Percentiles rank a stretch among this genome's conserved stretches.
phyloP scores from a whole-genome alignment of 2,797 vertebrate species.

The Chromis chromis region DNA sequence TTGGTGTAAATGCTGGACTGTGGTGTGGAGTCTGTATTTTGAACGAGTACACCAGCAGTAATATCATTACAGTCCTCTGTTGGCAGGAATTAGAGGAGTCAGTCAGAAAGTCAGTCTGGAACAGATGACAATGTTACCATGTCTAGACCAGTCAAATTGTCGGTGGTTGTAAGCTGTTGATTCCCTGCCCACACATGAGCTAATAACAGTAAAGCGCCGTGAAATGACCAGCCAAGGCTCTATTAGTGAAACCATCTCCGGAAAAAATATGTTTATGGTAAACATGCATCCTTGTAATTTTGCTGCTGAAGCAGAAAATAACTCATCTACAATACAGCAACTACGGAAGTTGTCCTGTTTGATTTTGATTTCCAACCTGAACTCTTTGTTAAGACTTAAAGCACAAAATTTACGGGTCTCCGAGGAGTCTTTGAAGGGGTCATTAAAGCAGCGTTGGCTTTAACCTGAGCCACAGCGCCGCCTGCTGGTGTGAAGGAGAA shows the following conservation, averaged over 20 bases:
- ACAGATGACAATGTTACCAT: no score
- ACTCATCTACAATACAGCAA: neutral
- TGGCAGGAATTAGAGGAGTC: neutral
- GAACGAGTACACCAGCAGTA: neutral
- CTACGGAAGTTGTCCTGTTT: neutral
- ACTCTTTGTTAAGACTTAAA: neutral
- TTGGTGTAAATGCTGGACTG: neutral
- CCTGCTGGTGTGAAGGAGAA: conserved; percentile 55
- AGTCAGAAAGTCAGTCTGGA: neutral
- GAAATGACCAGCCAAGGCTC: neutral
- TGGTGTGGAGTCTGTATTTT: neutral
- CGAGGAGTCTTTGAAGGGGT: conserved; percentile 23
- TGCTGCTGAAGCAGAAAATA: neutral
- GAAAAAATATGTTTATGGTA: neutral
- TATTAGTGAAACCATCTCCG: neutral
- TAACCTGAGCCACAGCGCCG: conserved; percentile 36
- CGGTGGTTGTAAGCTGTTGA: no score
- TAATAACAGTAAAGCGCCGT: neutral
- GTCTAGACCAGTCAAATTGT: no score
- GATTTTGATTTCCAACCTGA: neutral
- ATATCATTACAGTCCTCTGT: neutral
- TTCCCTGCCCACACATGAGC: neutral
- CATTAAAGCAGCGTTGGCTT: conserved; percentile 28
- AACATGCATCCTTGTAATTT: no score
- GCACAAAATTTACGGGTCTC: neutral